Conservation (phyloP, 2,113 vertebrate genomes). For the Argyrosomus japonicus region DNA sequence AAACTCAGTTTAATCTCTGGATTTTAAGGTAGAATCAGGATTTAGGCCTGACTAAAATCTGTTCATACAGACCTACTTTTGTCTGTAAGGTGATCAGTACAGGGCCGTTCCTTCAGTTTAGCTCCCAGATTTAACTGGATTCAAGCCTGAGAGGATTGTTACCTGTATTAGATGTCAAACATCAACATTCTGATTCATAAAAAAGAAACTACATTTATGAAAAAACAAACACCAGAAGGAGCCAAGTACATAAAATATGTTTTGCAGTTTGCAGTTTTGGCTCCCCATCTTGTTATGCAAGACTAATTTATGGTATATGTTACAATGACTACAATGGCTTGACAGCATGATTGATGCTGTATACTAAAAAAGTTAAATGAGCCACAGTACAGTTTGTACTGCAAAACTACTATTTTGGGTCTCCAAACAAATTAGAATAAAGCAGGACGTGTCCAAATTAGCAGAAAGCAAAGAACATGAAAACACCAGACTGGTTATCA, state of each 20-base stretch:
- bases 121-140: not conserved
- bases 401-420: not conserved
- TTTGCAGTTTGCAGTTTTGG: not conserved
- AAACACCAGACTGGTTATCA: not conserved
- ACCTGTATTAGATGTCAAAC: not conserved
- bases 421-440: not conserved
- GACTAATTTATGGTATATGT: not conserved
- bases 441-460: not conserved
- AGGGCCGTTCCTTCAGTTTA: not conserved
- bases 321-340: not conserved
- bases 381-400: not conserved
- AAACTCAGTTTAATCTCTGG: not conserved
- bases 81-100: not conserved
- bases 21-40: not conserved
- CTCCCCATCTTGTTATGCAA: not conserved
- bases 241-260: not conserved
- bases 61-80: not conserved
- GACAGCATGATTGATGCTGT: not conserved
- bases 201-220: not conserved
- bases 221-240: not conserved
- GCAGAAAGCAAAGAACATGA: not conserved
- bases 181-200: not conserved
- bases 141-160: not conserved
- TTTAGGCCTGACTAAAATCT: not conserved
- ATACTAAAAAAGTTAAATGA: not conserved